Evolutionary conservation across 2,797 vertebrate species (phyloP).

Genomic region (Myotis daubentonii): DNA sequence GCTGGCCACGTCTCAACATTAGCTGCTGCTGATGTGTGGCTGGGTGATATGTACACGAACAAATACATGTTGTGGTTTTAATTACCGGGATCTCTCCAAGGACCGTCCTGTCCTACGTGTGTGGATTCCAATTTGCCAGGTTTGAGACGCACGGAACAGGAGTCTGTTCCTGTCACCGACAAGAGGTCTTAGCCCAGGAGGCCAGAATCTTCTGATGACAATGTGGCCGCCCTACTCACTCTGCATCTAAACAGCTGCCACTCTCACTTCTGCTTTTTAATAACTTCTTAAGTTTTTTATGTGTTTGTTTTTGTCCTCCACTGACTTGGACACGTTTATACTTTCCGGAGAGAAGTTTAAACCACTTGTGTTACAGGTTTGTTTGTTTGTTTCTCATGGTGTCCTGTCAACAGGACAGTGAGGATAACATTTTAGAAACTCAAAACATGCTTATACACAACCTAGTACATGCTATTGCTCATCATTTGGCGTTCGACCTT

Average conservation of each 20-base stretch:
- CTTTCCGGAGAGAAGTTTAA: constrained; percentile 19
- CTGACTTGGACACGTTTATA: not conserved
- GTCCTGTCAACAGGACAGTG: not conserved
- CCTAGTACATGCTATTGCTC: not conserved
- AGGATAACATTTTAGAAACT: constrained; percentile 24
- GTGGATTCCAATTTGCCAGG: not conserved
- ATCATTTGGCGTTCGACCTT: constrained; percentile 8
- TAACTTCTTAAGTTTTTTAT: not conserved
- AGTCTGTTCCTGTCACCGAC: not conserved
- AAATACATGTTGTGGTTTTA: not conserved
- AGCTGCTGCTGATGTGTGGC: not conserved
- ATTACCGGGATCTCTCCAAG: not conserved
- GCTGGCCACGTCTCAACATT: not conserved
- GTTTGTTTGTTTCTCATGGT: not conserved
- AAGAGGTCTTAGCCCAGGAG: not conserved
- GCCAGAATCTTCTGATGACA: fast-evolving
- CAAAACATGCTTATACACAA: constrained; percentile 29
- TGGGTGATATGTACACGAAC: fast-evolving
- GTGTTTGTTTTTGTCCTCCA: not conserved
- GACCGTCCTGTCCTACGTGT: not conserved
- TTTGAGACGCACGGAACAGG: not conserved
- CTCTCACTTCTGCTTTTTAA: not conserved
- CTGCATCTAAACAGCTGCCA: not conserved
- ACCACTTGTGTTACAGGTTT: not conserved
- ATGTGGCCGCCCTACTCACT: fast-evolving